Percentiles rank a stretch among this genome's conserved stretches.
These are phyloP conservation scores for Phlogophora meticulosa DNA, from an alignment of 2,888 invertebrate species.

Conservation along the genomic window DNA sequence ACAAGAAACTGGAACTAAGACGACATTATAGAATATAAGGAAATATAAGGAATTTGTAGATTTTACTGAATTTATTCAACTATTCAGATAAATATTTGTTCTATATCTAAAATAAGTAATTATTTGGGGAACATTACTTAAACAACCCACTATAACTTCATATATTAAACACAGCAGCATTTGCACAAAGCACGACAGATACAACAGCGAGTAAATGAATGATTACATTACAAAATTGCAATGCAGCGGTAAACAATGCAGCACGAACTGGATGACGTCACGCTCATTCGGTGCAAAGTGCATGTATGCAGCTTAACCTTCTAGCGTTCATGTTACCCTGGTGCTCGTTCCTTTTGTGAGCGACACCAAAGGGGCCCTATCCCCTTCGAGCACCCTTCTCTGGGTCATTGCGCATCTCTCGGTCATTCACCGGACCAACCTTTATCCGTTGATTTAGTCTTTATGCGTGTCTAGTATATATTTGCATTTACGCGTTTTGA, in stretches of 20 bases:
- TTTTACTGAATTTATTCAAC: background rate
- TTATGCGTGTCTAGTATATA: conserved; percentile 49
- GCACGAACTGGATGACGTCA: conserved; percentile 85
- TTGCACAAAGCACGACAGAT: conserved; percentile 17
- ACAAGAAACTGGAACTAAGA: background rate
- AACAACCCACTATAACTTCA: background rate
- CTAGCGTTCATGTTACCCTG: conserved; percentile 86
- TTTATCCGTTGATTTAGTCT: conserved; percentile 67
- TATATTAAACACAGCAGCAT: background rate
- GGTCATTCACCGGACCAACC: conserved; percentile 82
- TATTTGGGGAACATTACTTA: background rate
- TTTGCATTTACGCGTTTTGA: conserved; percentile 22
- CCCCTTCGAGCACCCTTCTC: conserved; percentile 90
- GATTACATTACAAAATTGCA: conserved; percentile 74
- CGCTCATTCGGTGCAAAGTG: conserved; percentile 90
- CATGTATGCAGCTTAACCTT: conserved; percentile 89
- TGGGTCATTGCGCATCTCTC: conserved; percentile 87
- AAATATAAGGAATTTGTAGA: too few species aligned
- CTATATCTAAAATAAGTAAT: too few species aligned
- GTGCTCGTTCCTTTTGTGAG: conserved; percentile 89
- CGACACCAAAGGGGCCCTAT: conserved; percentile 91
- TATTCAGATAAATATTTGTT: background rate
- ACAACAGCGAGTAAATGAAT: conserved; percentile 56
- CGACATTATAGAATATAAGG: background rate
- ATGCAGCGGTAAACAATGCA: conserved; percentile 87